These are phyloP conservation scores for Grammomys surdaster DNA, from an alignment of 2,113 vertebrate genomes.

Conservation along the genomic window DNA sequence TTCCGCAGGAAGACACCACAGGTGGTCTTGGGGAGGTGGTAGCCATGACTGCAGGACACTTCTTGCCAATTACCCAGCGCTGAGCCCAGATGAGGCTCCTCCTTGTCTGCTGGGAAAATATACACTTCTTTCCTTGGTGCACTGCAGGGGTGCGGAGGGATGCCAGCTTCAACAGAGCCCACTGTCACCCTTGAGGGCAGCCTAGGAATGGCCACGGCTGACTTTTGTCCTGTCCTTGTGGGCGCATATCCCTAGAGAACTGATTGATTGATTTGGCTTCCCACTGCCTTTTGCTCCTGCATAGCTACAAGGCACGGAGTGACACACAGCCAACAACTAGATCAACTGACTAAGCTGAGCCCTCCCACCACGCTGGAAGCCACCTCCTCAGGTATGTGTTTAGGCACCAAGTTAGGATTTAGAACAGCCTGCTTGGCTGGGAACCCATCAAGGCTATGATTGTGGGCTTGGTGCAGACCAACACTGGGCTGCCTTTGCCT, in stretches of 20 bases:
- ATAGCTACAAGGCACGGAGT: constrained; percentile 59
- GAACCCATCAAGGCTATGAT: neutral
- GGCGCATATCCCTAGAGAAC: constrained; percentile 63
- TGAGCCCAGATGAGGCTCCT: neutral
- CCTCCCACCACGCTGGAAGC: constrained; percentile 36
- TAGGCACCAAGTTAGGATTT: constrained; percentile 53
- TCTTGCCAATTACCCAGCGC: constrained; percentile 51
- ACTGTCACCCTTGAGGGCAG: neutral
- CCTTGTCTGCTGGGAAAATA: constrained; percentile 13
- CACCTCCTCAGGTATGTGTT: constrained; percentile 82
- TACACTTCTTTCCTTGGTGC: neutral
- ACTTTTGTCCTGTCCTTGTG: constrained; percentile 72
- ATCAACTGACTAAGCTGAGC: constrained; percentile 76
- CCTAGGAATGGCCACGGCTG: accelerated
- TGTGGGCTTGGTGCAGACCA: neutral
- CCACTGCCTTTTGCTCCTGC: constrained; percentile 83
- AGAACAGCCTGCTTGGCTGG: neutral
- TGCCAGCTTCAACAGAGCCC: neutral
- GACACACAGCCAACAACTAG: constrained; percentile 82
- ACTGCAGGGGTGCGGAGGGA: neutral
- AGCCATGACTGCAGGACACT: neutral
- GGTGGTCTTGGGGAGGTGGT: neutral
- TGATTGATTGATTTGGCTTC: constrained; percentile 86
- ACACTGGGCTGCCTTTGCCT: neutral
- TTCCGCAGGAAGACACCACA: neutral